These are phyloP conservation scores for Mesitornis unicolor DNA, from an alignment of 2,113 vertebrate genomes.

Conservation along the genomic window DNA sequence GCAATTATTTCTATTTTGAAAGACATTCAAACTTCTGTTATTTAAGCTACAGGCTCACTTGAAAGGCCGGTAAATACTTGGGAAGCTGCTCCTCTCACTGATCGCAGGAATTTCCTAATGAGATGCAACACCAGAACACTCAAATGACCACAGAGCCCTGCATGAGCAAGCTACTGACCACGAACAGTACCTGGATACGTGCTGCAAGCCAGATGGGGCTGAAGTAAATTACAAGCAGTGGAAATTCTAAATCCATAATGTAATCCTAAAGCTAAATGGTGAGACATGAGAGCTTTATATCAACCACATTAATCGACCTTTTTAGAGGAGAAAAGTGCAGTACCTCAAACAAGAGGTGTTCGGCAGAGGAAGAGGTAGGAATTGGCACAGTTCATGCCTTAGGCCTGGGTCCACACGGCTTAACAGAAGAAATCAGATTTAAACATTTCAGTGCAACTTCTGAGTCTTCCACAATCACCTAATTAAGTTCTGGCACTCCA, in stretches of 20 bases:
- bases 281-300: not conserved
- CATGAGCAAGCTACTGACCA: not conserved
- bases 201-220: not conserved
- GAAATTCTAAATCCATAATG: not conserved
- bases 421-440: not conserved
- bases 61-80: not conserved
- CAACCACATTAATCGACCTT: not conserved
- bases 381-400: not conserved
- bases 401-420: not conserved
- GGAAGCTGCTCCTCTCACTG: not conserved
- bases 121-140: not conserved
- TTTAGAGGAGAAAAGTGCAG: not conserved
- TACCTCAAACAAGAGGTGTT: not conserved
- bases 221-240: not conserved
- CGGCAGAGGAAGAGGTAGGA: not conserved
- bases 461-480: not conserved
- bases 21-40: not conserved
- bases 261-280: not conserved
- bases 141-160: fast-evolving
- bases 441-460: not conserved
- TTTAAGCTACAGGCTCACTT: not conserved
- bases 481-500: not conserved
- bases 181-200: fast-evolving
- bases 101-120: not conserved
- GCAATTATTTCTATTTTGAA: not conserved